Evolutionary conservation across 1,140 invertebrate species (phyloP).

Genomic region (Drosophila pseudoananassae): DNA sequence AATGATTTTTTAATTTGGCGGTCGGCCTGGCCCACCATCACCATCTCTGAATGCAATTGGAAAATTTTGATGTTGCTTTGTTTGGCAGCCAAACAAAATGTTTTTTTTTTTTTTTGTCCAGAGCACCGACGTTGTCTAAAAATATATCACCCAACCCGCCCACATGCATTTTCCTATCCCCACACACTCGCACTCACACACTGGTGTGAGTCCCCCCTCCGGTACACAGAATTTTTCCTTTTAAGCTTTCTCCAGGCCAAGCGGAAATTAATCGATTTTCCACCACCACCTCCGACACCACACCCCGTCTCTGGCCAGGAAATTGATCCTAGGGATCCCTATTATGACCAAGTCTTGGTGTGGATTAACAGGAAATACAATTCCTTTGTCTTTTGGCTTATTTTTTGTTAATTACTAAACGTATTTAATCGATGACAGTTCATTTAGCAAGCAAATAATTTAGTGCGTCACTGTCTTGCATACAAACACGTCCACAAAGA

Average conservation of each 20-base stretch:
- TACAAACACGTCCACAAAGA: conserved; percentile 24
- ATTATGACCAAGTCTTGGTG: no score
- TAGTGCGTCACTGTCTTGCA: conserved; percentile 44
- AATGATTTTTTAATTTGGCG: conserved; percentile 62
- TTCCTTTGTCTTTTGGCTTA: no score
- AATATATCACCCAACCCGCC: conserved; percentile 40
- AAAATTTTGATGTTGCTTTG: conserved; percentile 8
- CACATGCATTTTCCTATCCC: conserved; percentile 29
- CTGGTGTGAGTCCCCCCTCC: neutral
- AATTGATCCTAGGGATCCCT: conserved; percentile 39
- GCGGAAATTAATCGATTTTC: conserved; percentile 53
- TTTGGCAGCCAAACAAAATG: conserved; percentile 38
- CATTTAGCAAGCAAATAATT: conserved; percentile 29
- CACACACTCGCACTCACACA: conserved; percentile 10
- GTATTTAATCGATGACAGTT: conserved; percentile 36
- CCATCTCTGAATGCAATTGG: conserved; percentile 4
- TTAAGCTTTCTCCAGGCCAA: conserved; percentile 33
- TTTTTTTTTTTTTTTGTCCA: conserved; percentile 29
- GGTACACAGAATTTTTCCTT: conserved; percentile 9
- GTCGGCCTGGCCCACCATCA: conserved; percentile 17
- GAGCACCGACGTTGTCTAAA: conserved; percentile 36
- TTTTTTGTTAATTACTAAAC: no score
- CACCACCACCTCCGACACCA: conserved; percentile 13
- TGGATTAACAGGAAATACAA: no score
- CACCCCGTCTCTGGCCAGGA: conserved; percentile 9